Conservation (phyloP, 2,888 invertebrate genomes). For the Apocheima hispidaria region DNA sequence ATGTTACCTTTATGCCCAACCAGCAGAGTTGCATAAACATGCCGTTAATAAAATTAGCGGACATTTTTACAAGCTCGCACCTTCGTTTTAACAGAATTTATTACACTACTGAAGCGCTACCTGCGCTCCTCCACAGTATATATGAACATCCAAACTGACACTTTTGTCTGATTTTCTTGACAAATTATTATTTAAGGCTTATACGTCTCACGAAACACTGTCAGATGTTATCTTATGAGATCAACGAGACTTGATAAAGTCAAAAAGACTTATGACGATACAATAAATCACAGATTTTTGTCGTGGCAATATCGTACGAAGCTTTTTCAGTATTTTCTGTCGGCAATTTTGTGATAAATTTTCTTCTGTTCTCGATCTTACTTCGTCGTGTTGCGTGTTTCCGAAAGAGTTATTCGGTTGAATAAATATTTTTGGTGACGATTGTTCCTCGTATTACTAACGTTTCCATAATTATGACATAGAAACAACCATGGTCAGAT, state of each 20-base stretch:
- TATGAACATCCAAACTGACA: too few species aligned
- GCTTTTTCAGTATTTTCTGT: neutral
- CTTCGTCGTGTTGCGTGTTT: too few species aligned
- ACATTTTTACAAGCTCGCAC: too few species aligned
- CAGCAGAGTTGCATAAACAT: too few species aligned
- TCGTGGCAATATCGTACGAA: neutral
- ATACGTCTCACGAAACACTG: neutral
- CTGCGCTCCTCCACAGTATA: neutral
- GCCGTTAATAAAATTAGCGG: too few species aligned
- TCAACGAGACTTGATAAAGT: conserved; percentile 15
- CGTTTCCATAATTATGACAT: too few species aligned
- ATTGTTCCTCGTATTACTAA: too few species aligned
- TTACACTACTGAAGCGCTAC: conserved; percentile 6
- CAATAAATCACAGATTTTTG: conserved; percentile 5
- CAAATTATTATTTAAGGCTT: conserved; percentile 15
- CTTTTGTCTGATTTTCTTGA: conserved; percentile 1
- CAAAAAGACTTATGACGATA: conserved; percentile 9
- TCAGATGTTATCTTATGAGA: conserved; percentile 7
- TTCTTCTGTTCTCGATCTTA: neutral
- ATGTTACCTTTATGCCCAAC: too few species aligned
- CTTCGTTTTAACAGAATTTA: neutral
- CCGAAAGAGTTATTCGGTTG: too few species aligned
- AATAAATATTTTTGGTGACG: too few species aligned
- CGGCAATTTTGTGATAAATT: neutral
- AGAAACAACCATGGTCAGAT: too few species aligned